Base-by-base conservation (phyloP, 2,113 vertebrate species). In the Lycaon pictus region DNA sequence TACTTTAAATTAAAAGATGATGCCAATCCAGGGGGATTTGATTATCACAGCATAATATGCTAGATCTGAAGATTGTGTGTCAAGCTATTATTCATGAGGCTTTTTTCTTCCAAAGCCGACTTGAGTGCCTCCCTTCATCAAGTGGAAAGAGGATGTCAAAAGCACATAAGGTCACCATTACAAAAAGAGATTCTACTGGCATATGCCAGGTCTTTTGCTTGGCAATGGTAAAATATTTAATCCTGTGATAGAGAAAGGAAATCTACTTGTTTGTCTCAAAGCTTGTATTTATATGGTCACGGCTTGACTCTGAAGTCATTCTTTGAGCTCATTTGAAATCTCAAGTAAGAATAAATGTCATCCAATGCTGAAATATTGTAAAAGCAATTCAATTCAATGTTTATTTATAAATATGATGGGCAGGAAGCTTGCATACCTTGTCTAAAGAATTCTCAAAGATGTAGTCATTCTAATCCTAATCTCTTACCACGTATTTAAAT, bases 271-370 rank as follows among this genome's bases (percentile, higher is more conserved):
- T 98, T 98, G 93, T 98, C 97, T 98, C 96, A 93, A 80, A 98
- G 81, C 74, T 98, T 98, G 90, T 98, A 98, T 98, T 98, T 98
- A 98, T 97, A 94, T 58, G 98, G 80, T 85, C 83, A 90, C 25
- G 71, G 48, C 32, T 98, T 94, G 96, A 96, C 90, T 97, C 93
- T 96, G 94, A 98, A 98, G 97, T 89, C 97, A 86, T 98, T 98
- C 65, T 80, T 98, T 94, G 87, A 94, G 76, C 58, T 97, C 48
- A 55, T 94, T 95, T 84, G 76, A 97, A 79, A 98, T 98, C 96
- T 98, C 79, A 93, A 97, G 86, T 93, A 98, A 95, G 87, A 99
- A 98, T 97, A 98, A 98, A 98, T 98, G 94, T 97, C 98, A 98
- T 69, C 90, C 8, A 53, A 25, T 91, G 76, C 71, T 98, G 97